Conservation (phyloP, 2,113 vertebrate species). For the Capricornis sumatraensis region DNA sequence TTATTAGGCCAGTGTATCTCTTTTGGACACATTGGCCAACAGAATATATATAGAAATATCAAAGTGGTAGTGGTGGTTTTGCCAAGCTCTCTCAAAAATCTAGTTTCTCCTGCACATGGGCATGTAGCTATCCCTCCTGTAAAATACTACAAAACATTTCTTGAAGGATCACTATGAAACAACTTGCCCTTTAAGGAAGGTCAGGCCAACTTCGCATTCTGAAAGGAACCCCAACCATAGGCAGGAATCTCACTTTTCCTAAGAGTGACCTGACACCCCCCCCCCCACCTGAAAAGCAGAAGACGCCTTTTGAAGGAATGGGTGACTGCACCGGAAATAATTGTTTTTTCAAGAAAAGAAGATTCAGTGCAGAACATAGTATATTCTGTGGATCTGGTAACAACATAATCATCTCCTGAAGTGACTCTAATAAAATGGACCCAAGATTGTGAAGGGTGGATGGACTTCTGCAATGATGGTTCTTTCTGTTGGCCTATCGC, state of each 20-base stretch:
- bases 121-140: not conserved
- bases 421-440: not conserved
- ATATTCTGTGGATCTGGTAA: not conserved
- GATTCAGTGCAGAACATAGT: not conserved
- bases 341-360: not conserved
- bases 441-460: not conserved
- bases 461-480: not conserved
- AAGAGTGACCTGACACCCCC: not conserved
- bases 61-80: not conserved
- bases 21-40: not conserved
- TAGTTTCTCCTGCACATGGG: not conserved
- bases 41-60: not conserved
- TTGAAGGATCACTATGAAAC: not conserved
- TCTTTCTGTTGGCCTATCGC: not conserved
- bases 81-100: not conserved
- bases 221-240: not conserved
- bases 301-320: not conserved
- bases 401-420: not conserved
- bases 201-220: not conserved
- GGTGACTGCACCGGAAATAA: not conserved
- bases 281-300: not conserved
- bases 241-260: not conserved
- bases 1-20: not conserved
- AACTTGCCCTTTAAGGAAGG: not conserved
- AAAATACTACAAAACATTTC: conserved; percentile 1